phyloP scores from a whole-genome alignment of 2,113 vertebrate species.

The Hymenochirus boettgeri region DNA sequence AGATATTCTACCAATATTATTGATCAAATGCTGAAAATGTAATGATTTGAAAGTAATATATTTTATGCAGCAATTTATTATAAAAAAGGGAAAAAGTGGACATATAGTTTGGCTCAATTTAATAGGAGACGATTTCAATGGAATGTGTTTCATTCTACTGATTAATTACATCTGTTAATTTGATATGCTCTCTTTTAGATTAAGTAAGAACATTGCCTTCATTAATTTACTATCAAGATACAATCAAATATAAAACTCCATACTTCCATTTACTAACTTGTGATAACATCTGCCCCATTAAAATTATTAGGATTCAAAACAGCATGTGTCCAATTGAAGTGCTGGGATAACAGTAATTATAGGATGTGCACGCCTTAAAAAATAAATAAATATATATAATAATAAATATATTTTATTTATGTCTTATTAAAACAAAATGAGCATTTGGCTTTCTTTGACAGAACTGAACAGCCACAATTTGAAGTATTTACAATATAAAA shows the following conservation, averaged over 20 bases:
- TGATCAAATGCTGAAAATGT: constrained; percentile 4
- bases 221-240: constrained; percentile 37
- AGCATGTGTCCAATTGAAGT: constrained; percentile 19
- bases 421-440: constrained; percentile 15
- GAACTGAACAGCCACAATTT: no score
- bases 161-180: constrained; percentile 41
- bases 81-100: constrained; percentile 3
- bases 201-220: constrained; percentile 35
- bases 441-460: constrained; percentile 25
- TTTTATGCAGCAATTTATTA: constrained; percentile 21
- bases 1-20: constrained; percentile 10
- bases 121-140: not conserved
- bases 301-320: constrained; percentile 35
- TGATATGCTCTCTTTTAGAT: constrained; percentile 35
- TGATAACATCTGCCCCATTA: constrained; percentile 42
- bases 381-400: no score
- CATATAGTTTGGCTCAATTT: constrained; percentile 6
- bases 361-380: constrained; percentile 18
- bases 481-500: no score
- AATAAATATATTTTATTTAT: constrained; percentile 18
- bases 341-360: constrained; percentile 29
- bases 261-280: constrained; percentile 30
- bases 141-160: constrained; percentile 15
- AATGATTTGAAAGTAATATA: constrained; percentile 15
- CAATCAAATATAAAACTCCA: constrained; percentile 35